Base-by-base conservation (phyloP, 2,113 vertebrate species). In the Rhinogobius similis region DNA sequence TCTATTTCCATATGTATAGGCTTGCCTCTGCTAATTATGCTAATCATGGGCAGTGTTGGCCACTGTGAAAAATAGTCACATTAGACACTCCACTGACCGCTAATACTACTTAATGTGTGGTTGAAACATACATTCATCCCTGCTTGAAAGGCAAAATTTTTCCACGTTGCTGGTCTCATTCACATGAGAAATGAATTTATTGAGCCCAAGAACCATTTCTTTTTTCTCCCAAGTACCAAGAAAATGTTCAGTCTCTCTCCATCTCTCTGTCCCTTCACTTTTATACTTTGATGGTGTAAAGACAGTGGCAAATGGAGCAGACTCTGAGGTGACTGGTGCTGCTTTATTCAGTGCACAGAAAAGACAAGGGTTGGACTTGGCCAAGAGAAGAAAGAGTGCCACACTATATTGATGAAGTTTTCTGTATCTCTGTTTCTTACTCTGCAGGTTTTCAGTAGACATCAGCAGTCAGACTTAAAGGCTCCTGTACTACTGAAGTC, bases 101-200 rank as follows among this genome's bases (percentile, higher is more conserved):
- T 96, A 96, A 96, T 95, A 93, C 94, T 93, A 94, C 95, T 95
- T 96, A 95, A 95, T 96, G 95, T 95, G 94, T 94, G 94, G 94
- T 95, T 95, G 95, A 95, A 95, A 95, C 95, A 95, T 95, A 96
- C 95, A 96, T 95, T 96, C 95, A 95, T 95, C 93, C 94, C 90
- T 24, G 86, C 84, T 90, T 96, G 94, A 96, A 96, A 96, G 92
- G 94, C 94, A 94, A 95, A 95, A 94, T 90, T 94, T 95, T 96
- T 96, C 95, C 95, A 96, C 95, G 86, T 96, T 95, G 95, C 95
- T 96, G 95, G 94, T 95, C 94, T 95, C 95, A 95, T 96, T 96
- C 95, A 96, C 91, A 90, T 89, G 88, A 95, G 94, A 95, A 96
- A 95, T 96, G 92, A 95, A 96, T 96, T 96, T 95, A 95, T 95